These are phyloP conservation scores for Crax fasciolata DNA, from an alignment of 2,797 vertebrate genomes.

Conservation along the genomic window DNA sequence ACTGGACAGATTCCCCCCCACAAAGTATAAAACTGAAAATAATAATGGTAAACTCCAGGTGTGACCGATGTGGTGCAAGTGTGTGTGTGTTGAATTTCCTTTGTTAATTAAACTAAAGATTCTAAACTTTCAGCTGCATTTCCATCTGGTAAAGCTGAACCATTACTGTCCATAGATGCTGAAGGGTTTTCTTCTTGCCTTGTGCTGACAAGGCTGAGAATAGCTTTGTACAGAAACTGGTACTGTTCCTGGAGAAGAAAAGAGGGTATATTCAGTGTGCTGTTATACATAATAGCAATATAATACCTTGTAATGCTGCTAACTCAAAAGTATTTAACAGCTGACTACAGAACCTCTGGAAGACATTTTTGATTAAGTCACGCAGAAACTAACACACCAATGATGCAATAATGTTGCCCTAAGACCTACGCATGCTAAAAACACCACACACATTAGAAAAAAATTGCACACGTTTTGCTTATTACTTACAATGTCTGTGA, in stretches of 20 bases:
- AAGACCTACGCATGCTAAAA: not conserved
- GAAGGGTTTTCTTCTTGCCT: constrained; percentile 91
- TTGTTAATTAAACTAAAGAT: constrained; percentile 89
- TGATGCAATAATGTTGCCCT: not conserved
- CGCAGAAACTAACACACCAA: not conserved
- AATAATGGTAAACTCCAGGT: constrained; percentile 35
- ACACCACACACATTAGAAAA: not conserved
- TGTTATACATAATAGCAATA: not conserved
- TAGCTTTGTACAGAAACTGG: constrained; percentile 95
- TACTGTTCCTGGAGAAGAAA: constrained; percentile 90
- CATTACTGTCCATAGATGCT: constrained; percentile 89
- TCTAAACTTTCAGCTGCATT: constrained; percentile 92
- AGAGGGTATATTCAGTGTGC: not conserved
- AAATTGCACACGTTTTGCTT: not conserved
- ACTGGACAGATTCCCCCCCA: constrained; percentile 20
- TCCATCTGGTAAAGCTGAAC: constrained; percentile 86
- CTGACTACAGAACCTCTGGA: not conserved
- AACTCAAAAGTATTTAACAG: not conserved
- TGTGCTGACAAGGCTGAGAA: constrained; percentile 93
- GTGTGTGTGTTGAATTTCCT: not conserved
- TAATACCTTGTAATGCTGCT: not conserved
- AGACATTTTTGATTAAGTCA: not conserved
- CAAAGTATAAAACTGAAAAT: constrained; percentile 58
- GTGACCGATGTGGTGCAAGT: not conserved
- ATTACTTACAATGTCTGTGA: constrained; percentile 91